Base-by-base conservation (phyloP, 2,797 vertebrate genomes). In the Tauraco hartlaubi region DNA sequence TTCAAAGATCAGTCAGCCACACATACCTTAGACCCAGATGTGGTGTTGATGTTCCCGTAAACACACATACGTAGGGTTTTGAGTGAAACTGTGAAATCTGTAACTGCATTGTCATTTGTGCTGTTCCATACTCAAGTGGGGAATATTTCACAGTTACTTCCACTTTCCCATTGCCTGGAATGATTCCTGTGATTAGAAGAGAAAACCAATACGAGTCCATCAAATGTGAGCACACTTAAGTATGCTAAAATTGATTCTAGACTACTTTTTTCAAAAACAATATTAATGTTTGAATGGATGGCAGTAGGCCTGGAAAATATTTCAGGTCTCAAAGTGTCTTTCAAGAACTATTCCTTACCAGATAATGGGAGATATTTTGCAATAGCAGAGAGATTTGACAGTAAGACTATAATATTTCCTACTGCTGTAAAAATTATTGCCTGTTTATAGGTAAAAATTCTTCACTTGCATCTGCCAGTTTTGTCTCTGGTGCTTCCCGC, bases 51-150 rank as follows among this genome's bases (percentile, higher is more conserved):
- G 97, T 98, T 73, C 99, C 99, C 1, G 98, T 99, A 97, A 99
- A 95, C 31, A 98, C 98, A 67, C 99, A 99, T 22, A 98, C 71
- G 13, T 98, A 98, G 1, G 99, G 98, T 74, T 98, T 99, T 22
- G 98, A 98, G 97, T 98, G 99, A 97, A 99, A 99, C 96, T 99
- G 98, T 5, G 98, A 98, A 93, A 99, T 94, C 93, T 95, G 59
- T 85, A 99, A 87, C 92, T 99, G 98, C 64, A 99, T 87, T 74
- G 98, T 98, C 89, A 99, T 98, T 84, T 99, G 99, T 74, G 98
- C 98, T 3, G 97, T 99, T 66, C 99, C 99, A 13, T 99, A 99
- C n/a, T 98, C 97, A 44, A 98, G 15, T 5, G 99, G 99, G 52
- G 95, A 97, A 77, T 99, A 99, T 17, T 94, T 99, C 79, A 99